Evolutionary conservation across 2,888 invertebrate genomes (phyloP).

Genomic region (Drosophila limbata): DNA sequence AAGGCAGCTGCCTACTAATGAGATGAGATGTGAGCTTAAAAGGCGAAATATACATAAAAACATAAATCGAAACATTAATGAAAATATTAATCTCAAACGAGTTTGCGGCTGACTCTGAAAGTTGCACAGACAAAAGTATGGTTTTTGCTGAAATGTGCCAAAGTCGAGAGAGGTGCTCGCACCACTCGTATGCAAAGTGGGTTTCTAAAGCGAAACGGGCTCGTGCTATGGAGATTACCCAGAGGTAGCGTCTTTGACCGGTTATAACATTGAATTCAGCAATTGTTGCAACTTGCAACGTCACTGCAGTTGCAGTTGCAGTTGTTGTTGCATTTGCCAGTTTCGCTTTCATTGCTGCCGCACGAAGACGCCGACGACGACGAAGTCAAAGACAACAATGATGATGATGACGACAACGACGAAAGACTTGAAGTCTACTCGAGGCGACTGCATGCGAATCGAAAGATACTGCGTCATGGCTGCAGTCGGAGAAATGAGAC

Average conservation of each 20-base stretch:
- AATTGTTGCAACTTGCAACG: slow-evolving; percentile 60
- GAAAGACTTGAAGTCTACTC: slow-evolving; percentile 18
- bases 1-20: slow-evolving; percentile 54
- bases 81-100: slow-evolving; percentile 58
- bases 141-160: slow-evolving; percentile 60
- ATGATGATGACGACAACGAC: slow-evolving; percentile 33
- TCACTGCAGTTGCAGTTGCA: slow-evolving; percentile 52
- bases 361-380: slow-evolving; percentile 38
- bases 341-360: slow-evolving; percentile 70
- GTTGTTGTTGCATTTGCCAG: slow-evolving; percentile 49
- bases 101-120: slow-evolving; percentile 56
- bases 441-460: slow-evolving; percentile 7
- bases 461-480: slow-evolving; percentile 37
- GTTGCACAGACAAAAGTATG: slow-evolving; percentile 34
- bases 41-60: slow-evolving; percentile 22
- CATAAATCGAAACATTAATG: slow-evolving; percentile 33
- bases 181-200: slow-evolving; percentile 69
- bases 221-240: slow-evolving; percentile 22
- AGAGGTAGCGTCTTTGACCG: slow-evolving; percentile 64
- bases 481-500: slow-evolving; percentile 46
- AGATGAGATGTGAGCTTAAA: slow-evolving; percentile 61
- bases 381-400: slow-evolving; percentile 34
- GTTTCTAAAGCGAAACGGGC: slow-evolving; percentile 69
- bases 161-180: slow-evolving; percentile 38
- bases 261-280: slow-evolving; percentile 71